A percentile compares a stretch with the other conserved stretches of the same genome.
phyloP scores from a whole-genome alignment of 2,113 vertebrate species.

The Oreochromis niloticus region DNA sequence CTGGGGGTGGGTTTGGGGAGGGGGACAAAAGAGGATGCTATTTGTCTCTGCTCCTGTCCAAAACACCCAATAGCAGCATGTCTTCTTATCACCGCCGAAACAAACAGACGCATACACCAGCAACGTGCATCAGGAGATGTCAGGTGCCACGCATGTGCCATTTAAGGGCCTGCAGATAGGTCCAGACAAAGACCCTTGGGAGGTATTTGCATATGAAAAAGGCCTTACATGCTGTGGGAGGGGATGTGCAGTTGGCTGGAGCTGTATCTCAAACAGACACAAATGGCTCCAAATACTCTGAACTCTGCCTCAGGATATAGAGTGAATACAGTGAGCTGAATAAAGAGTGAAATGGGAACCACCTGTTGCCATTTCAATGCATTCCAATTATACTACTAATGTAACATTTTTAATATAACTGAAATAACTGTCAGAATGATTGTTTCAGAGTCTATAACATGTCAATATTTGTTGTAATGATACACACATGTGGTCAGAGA shows the following conservation, averaged over 20 bases:
- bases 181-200: constrained; percentile 43
- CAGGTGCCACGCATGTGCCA: constrained; percentile 37
- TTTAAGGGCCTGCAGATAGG: constrained; percentile 47
- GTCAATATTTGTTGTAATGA: neutral
- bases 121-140: constrained; percentile 32
- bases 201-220: constrained; percentile 66
- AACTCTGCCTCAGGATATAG: neutral
- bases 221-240: constrained; percentile 35
- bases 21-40: neutral
- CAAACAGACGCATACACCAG: constrained; percentile 9
- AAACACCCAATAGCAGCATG: neutral
- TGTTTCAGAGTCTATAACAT: neutral
- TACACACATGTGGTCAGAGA: constrained; percentile 16
- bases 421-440: neutral
- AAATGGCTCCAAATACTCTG: constrained; percentile 5
- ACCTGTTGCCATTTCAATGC: neutral
- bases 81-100: constrained; percentile 52
- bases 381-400: neutral
- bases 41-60: neutral
- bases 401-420: neutral
- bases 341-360: neutral
- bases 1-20: neutral
- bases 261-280: neutral
- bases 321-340: neutral
- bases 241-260: constrained; percentile 36